Evolutionary conservation across 1,140 invertebrate genomes (phyloP), one percentile per base, ranked within the genome.

Genomic region (Sitodiplosis mosellana): DNA sequence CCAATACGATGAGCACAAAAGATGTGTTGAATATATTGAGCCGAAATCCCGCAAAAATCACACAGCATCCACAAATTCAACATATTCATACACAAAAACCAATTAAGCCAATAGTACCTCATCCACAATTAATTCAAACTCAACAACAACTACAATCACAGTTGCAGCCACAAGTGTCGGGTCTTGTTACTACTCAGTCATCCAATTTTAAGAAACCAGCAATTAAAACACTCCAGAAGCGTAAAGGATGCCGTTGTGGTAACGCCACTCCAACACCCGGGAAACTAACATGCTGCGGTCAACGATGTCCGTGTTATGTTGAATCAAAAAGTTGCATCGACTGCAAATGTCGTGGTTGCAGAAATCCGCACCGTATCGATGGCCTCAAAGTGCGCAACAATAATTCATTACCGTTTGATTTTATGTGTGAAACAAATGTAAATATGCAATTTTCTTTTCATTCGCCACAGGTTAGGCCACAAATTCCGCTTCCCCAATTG

Each of bases 221-320:
- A 33, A 27, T 27, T 27, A 22, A 7, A 41, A 38, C n/a, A 21
- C 11, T 20, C 12, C 21, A 21, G 27, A 80, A 69, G 60, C 70
- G 71, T 64, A 80, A 76, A 73, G 84, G 84, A 11, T 93, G 88
- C 63, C 71, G 87, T 51, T 92, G 88, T 73, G 88, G 88, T n/a
- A 86, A 87, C 66, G 84, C 86, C 15, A 87, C 87, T 1, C 73
- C 81, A 7, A 80, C 79, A 50, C 87, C 87, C 12, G 87, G 86
- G 11, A 91, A 89, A 64, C 64, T 91, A 44, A 91, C 87, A 0
- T 94, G 89, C 66, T 89, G 87, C 63, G 87, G 88, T 2, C 88
- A 92, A 62, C 71, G 88, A 50, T 94, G 89, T 70, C 86, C 88
- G 0, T 94, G 89, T 68, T 94, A 92, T 66, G 83, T 86, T 47